Percentiles rank a stretch among this genome's conserved stretches.
phyloP scores from a whole-genome alignment of 2,113 vertebrate genomes.

The Daubentonia madagascariensis region DNA sequence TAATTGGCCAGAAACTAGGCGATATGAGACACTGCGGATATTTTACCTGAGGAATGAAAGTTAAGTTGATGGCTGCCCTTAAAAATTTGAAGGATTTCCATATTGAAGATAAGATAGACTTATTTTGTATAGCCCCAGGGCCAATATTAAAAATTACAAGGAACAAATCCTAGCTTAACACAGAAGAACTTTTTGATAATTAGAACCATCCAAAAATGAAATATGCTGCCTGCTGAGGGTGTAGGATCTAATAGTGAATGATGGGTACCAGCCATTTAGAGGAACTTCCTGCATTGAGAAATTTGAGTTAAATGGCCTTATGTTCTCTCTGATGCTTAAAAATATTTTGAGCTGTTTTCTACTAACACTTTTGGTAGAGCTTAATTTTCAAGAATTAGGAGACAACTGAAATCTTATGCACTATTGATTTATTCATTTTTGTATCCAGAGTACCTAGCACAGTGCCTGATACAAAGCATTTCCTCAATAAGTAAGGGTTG shows the following conservation, averaged over 20 bases:
- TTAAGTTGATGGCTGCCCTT: not conserved
- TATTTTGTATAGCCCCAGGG: not conserved
- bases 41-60: conserved; percentile 27
- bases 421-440: not conserved
- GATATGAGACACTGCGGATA: not conserved
- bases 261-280: not conserved
- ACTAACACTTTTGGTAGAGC: not conserved
- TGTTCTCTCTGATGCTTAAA: conserved; percentile 2
- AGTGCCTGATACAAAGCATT: not conserved
- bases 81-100: conserved; percentile 28
- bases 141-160: not conserved
- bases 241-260: not conserved
- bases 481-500: not conserved
- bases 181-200: not conserved
- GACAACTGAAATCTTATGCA: not conserved
- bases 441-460: not conserved
- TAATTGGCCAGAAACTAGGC: not conserved
- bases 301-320: not conserved
- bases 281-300: not conserved
- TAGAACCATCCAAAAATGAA: not conserved
- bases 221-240: not conserved
- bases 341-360: not conserved
- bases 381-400: conserved; percentile 25
- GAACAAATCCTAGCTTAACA: conserved; percentile 1
- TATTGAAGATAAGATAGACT: conserved; percentile 13